phyloP scores from a whole-genome alignment of 2,888 invertebrate species.

The Dasysyrphus tricinctus region DNA sequence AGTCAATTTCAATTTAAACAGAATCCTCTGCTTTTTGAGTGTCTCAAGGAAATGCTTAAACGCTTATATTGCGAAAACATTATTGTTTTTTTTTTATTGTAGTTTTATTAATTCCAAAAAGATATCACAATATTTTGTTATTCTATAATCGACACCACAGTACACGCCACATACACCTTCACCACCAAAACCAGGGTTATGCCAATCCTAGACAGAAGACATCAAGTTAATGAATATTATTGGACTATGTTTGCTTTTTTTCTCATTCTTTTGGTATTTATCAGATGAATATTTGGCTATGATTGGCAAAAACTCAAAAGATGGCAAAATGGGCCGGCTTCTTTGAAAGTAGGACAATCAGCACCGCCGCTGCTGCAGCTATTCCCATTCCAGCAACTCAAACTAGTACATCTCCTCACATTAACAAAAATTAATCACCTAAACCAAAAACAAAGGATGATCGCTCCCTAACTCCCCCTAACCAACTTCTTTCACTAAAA shows the following conservation, averaged over 20 bases:
- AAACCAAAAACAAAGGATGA: slow-evolving; percentile 36
- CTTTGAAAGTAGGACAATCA: slow-evolving; percentile 80
- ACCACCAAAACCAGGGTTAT: slow-evolving; percentile 52
- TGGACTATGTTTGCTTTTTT: slow-evolving; percentile 49
- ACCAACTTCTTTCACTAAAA: slow-evolving; percentile 52
- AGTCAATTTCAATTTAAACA: slow-evolving; percentile 18
- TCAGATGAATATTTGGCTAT: slow-evolving; percentile 84
- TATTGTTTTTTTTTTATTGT: slow-evolving; percentile 41
- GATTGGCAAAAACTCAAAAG: slow-evolving; percentile 83
- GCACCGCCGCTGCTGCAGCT: slow-evolving; percentile 65
- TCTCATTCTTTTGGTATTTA: slow-evolving; percentile 71
- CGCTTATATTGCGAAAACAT: slow-evolving; percentile 69
- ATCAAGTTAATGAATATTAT: slow-evolving; percentile 47
- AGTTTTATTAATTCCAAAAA: slow-evolving; percentile 50
- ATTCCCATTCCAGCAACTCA: slow-evolving; percentile 62
- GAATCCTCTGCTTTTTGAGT: slow-evolving; percentile 69
- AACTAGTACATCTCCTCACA: slow-evolving; percentile 50
- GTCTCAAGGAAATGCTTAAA: slow-evolving; percentile 72
- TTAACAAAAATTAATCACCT: not conserved
- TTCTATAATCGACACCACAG: slow-evolving; percentile 43
- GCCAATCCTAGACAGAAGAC: slow-evolving; percentile 72
- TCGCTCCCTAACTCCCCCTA: slow-evolving; percentile 41
- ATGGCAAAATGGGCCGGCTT: slow-evolving; percentile 84
- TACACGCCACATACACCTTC: slow-evolving; percentile 25
- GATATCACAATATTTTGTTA: slow-evolving; percentile 27